Conservation (phyloP, 1,140 invertebrate species). For the Schlechtendalia chinensis region DNA sequence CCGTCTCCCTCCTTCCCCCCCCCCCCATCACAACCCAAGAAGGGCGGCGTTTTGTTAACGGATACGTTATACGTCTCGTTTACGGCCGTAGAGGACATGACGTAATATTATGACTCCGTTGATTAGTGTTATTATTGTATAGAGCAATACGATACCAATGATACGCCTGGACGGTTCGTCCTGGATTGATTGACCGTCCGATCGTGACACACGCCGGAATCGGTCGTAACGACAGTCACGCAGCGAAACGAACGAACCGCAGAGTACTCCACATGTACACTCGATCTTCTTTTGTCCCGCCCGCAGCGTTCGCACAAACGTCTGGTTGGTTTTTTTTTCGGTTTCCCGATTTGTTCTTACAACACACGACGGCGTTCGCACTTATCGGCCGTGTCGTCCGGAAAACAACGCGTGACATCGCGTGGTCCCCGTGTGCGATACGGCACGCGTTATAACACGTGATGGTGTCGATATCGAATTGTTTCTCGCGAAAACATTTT, state of each 20-base stretch:
- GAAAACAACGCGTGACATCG: too few relatives aligned
- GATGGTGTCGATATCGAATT: too few relatives aligned
- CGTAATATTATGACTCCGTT: background rate
- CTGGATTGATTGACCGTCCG: conserved; percentile 21
- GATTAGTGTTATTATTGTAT: background rate
- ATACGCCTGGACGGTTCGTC: conserved; percentile 10
- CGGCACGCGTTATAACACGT: too few relatives aligned
- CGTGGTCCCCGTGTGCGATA: too few relatives aligned
- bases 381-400: too few relatives aligned
- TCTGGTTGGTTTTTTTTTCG: background rate
- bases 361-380: too few relatives aligned
- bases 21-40: too few relatives aligned
- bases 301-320: background rate
- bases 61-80: too few relatives aligned
- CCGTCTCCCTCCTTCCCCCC: too few relatives aligned
- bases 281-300: background rate
- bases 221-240: background rate
- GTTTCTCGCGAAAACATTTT: conserved; percentile 5
- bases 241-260: background rate
- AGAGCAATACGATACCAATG: background rate
- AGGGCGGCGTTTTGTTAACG: background rate
- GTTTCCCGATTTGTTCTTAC: too few relatives aligned
- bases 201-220: conserved; percentile 28
- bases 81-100: background rate
- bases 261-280: too few relatives aligned